Evolutionary conservation across 2,113 vertebrate genomes (phyloP).

Genomic region (Nothocercus julius): DNA sequence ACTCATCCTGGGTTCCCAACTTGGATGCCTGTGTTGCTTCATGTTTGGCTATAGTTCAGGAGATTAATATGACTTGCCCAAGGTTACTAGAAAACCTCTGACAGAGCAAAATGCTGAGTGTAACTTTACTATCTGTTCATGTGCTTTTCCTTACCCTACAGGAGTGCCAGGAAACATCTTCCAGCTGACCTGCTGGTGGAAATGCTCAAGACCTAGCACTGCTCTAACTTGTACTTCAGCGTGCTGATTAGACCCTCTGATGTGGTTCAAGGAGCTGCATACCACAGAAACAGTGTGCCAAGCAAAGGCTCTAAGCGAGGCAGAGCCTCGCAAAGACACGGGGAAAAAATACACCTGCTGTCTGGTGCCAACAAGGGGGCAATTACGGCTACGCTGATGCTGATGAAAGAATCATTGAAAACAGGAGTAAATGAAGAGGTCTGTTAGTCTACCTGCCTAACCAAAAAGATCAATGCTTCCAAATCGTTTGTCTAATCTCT

Average conservation of each 20-base stretch:
- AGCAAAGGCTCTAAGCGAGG: not conserved
- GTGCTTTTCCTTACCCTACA: not conserved
- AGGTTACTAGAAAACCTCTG: not conserved
- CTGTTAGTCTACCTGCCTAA: not conserved
- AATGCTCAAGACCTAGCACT: not conserved
- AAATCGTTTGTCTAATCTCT: conserved; percentile 51
- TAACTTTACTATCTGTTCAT: not conserved
- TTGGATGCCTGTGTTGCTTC: not conserved
- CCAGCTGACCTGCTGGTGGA: not conserved
- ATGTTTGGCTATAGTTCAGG: not conserved
- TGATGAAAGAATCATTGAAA: not conserved
- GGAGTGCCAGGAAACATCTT: not conserved
- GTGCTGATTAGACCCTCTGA: not conserved
- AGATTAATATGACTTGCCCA: not conserved
- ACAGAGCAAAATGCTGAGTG: not conserved
- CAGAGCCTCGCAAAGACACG: accelerated
- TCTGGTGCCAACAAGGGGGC: not conserved
- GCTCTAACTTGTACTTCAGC: not conserved
- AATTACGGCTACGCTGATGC: not conserved
- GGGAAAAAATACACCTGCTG: not conserved
- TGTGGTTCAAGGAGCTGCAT: not conserved
- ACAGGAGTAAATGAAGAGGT: conserved; percentile 24
- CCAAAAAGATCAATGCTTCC: conserved; percentile 39
- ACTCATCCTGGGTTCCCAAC: not conserved
- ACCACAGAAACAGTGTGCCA: not conserved